A percentile compares a stretch with the other conserved stretches of the same genome.
Evolutionary conservation across 2,888 invertebrate genomes (phyloP).

Genomic region (Scaptomyza caliginosa): DNA sequence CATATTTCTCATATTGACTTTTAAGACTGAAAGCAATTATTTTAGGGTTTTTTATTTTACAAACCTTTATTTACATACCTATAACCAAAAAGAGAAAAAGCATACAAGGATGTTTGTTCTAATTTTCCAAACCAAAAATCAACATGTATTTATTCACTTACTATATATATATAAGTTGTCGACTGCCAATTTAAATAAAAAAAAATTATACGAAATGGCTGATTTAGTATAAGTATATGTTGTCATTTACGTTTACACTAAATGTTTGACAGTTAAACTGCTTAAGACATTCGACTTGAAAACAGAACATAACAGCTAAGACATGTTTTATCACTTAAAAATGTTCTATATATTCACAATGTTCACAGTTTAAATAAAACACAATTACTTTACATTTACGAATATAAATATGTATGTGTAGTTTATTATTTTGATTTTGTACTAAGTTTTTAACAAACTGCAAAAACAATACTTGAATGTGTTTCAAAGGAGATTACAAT

Average conservation of each 20-base stretch:
- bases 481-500: constrained; percentile 53
- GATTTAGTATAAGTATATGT: constrained; percentile 7
- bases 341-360: constrained; percentile 30
- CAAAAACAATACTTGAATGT: constrained; percentile 55
- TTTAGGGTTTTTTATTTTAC: constrained; percentile 43
- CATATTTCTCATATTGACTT: constrained; percentile 38
- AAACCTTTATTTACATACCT: constrained; percentile 29
- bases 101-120: constrained; percentile 14
- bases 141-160: constrained; percentile 48
- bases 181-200: constrained; percentile 21
- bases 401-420: constrained; percentile 52
- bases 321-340: constrained; percentile 45
- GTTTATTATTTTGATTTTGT: constrained; percentile 63
- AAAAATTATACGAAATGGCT: constrained; percentile 11
- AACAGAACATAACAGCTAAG: constrained; percentile 36
- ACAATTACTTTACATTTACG: constrained; percentile 47
- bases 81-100: constrained; percentile 28
- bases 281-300: constrained; percentile 27
- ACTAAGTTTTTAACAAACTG: constrained; percentile 49
- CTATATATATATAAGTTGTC: constrained; percentile 17
- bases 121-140: constrained; percentile 66
- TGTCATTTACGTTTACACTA: constrained; percentile 21
- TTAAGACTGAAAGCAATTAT: constrained; percentile 64
- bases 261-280: constrained; percentile 64
- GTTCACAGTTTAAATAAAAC: constrained; percentile 63